Base-by-base conservation (phyloP, 2,113 vertebrate species). In the Lepus timidus region DNA sequence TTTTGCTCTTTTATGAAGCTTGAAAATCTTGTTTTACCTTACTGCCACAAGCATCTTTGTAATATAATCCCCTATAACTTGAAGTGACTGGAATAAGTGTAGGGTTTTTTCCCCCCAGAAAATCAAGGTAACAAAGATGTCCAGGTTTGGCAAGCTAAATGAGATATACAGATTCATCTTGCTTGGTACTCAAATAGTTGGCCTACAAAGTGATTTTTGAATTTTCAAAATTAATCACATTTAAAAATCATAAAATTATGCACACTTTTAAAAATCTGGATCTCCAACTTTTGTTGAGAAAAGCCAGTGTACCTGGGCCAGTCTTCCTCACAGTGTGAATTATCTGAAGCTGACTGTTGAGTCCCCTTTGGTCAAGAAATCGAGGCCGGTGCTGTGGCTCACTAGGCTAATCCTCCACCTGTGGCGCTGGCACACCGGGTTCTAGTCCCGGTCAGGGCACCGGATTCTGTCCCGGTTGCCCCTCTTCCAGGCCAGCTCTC, bases 161-260 rank as follows among this genome's bases (percentile, higher is more conserved):
- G 39, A 95, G 22, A 94, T 14, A 44, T 27, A 12, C 27, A 79
- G 49, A 67, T 95, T 95, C 83, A 51, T 87, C 83, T 87, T 83
- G 51, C 81, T 94, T 79, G 74, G 36, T 71, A 31, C 33, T 76
- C 33, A 85, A 9, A 82, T 33, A 85, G 20, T 55, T 87, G 68
- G 51, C 7, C 49, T 79, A 65, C 4, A 65, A 92, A 94, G 39
- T 85, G 23, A 70, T 33, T 73, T 49, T 31, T 16, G 4, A 76
- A 55, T 25, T 91, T 61, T 71, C 78, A 70, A 49, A 75, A 90
- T 76, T 90, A 88, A 81, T 78, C 61, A 73, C 23, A 68, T 62
- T 88, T 88, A 79, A 95, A 95, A 97, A 44, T 88, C 55, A 79
- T 52, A 73, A 39, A 39, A 9, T 83, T 87, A 62, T 7, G n/a